A percentile compares a stretch with the other conserved stretches of the same genome.
phyloP scores from a whole-genome alignment of 1,140 invertebrate species.

The Lasioglossum baleicum region DNA sequence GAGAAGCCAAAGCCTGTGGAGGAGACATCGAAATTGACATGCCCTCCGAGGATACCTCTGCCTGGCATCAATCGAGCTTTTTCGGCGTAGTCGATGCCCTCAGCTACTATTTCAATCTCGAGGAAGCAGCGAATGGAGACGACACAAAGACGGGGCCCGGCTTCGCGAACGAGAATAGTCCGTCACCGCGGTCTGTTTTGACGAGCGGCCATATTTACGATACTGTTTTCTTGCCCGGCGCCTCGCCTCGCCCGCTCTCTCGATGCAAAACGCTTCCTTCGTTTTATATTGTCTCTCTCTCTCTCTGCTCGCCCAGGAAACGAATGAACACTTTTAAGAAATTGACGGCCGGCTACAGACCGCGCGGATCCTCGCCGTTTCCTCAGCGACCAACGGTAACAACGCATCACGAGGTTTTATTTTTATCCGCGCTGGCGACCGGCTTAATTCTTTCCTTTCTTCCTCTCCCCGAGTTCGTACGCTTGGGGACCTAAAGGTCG shows the following conservation, averaged over 20 bases:
- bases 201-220: slow-evolving; percentile 33
- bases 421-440: neutral
- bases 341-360: slow-evolving; percentile 16
- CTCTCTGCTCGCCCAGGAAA: neutral
- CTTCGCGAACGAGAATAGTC: neutral
- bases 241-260: too few relatives aligned
- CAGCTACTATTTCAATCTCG: slow-evolving; percentile 43
- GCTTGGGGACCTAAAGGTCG: neutral
- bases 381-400: neutral
- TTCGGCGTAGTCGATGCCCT: slow-evolving; percentile 29
- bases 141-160: slow-evolving; percentile 22
- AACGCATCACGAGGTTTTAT: neutral
- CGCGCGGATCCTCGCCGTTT: neutral
- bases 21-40: slow-evolving; percentile 53
- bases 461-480: neutral
- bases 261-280: neutral
- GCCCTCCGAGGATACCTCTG: slow-evolving; percentile 39
- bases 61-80: slow-evolving; percentile 48
- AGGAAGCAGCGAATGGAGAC: slow-evolving; percentile 1
- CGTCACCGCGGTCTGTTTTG: slow-evolving; percentile 22
- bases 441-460: neutral
- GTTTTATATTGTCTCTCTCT: neutral
- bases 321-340: slow-evolving; percentile 32
- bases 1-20: neutral
- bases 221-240: neutral